These are phyloP conservation scores for Cerastis rubricosa DNA, from an alignment of 2,888 invertebrate genomes.

Conservation along the genomic window DNA sequence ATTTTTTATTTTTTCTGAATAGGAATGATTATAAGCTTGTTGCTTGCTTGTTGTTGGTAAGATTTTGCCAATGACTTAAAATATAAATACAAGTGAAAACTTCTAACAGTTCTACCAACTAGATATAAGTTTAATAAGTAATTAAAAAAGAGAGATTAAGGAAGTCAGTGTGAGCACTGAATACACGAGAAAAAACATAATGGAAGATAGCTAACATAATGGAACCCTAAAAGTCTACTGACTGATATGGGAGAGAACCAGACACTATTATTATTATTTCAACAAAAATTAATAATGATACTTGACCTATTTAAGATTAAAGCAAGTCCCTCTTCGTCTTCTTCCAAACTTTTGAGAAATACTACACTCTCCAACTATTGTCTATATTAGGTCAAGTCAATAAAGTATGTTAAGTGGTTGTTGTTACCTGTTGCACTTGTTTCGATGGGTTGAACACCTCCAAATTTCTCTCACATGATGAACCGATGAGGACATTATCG, in stretches of 20 bases:
- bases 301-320: background rate
- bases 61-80: background rate
- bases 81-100: background rate
- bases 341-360: background rate
- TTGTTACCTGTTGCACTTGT: conserved; percentile 81
- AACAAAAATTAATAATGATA: background rate
- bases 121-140: background rate
- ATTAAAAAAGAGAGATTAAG: background rate
- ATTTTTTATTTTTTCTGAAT: no score
- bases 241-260: background rate
- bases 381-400: background rate
- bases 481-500: conserved; percentile 92
- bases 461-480: conserved; percentile 88
- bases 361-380: background rate
- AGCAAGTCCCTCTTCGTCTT: background rate
- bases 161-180: background rate
- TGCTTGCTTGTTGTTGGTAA: no score
- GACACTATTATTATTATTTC: background rate
- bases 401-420: background rate
- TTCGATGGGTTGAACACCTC: conserved; percentile 91
- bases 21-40: background rate
- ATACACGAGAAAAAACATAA: background rate
- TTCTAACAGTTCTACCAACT: background rate
- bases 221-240: no score
- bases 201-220: no score